Percentiles rank a stretch among this genome's conserved stretches.
Evolutionary conservation across 2,797 vertebrate genomes (phyloP).

Genomic region (Cuniculus paca): DNA sequence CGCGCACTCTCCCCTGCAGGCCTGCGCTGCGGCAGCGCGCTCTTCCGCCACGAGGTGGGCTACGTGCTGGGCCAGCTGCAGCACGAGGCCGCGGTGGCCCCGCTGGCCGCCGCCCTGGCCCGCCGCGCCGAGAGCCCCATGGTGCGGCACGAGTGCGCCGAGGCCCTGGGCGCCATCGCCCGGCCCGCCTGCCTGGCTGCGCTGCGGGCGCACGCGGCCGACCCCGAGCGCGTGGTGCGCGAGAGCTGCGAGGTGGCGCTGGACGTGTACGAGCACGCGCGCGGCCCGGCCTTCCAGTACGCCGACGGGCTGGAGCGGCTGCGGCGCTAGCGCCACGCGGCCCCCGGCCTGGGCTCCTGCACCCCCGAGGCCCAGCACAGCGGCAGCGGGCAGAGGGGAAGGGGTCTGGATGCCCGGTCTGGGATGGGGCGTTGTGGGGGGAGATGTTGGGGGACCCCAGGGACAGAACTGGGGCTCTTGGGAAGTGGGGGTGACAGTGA

Average conservation of each 20-base stretch:
- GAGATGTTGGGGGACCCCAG: background rate
- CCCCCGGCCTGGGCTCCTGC: background rate
- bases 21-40: constrained; percentile 91
- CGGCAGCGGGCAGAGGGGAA: background rate
- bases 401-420: background rate
- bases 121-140: constrained; percentile 92
- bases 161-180: constrained; percentile 96
- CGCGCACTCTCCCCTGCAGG: constrained; percentile 89
- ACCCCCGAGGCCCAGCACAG: background rate
- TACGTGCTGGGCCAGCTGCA: constrained; percentile 97
- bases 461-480: background rate
- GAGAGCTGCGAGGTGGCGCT: constrained; percentile 98
- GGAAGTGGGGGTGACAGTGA: too few relatives aligned
- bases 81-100: constrained; percentile 92
- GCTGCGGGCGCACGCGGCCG: constrained; percentile 89
- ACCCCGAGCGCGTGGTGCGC: constrained; percentile 94
- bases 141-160: constrained; percentile 97
- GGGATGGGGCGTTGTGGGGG: too few relatives aligned
- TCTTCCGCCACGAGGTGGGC: constrained; percentile 97
- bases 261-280: constrained; percentile 95
- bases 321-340: background rate
- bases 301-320: constrained; percentile 92
- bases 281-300: constrained; percentile 93
- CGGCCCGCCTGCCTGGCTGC: constrained; percentile 91
- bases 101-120: constrained; percentile 89